Evolutionary conservation across 2,888 invertebrate genomes (phyloP).

Genomic region (Lasioglossum villosulum): DNA sequence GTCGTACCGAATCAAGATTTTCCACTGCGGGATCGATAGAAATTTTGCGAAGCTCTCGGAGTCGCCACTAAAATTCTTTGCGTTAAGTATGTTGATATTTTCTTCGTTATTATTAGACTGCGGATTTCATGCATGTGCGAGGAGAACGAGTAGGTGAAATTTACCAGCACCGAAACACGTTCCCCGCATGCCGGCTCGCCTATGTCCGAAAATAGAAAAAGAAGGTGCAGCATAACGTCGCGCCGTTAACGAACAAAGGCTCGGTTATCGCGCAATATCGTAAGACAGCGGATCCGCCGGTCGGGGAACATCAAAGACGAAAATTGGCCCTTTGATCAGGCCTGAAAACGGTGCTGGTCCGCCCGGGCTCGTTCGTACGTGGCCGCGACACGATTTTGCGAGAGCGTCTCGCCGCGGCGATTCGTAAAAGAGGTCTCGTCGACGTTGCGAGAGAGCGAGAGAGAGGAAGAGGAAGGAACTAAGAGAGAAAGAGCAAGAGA

Average conservation of each 20-base stretch:
- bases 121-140: no score
- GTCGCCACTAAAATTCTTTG: no score
- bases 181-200: background rate
- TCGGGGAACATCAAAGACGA: slow-evolving; percentile 35
- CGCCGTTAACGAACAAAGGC: background rate
- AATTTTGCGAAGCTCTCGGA: no score
- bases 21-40: background rate
- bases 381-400: slow-evolving; percentile 55
- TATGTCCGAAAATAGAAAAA: slow-evolving; percentile 9
- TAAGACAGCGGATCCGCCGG: slow-evolving; percentile 13
- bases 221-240: background rate
- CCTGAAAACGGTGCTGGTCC: slow-evolving; percentile 23
- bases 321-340: slow-evolving; percentile 55
- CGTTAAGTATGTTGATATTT: no score
- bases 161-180: background rate
- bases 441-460: background rate
- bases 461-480: background rate
- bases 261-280: slow-evolving; percentile 6
- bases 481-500: background rate
- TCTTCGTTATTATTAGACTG: no score
- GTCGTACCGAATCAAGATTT: background rate
- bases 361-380: slow-evolving; percentile 10
- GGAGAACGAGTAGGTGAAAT: no score
- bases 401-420: slow-evolving; percentile 44
- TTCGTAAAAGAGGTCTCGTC: slow-evolving; percentile 54